Conservation (phyloP, 2,888 invertebrate species). For the Ypsolopha sequella region DNA sequence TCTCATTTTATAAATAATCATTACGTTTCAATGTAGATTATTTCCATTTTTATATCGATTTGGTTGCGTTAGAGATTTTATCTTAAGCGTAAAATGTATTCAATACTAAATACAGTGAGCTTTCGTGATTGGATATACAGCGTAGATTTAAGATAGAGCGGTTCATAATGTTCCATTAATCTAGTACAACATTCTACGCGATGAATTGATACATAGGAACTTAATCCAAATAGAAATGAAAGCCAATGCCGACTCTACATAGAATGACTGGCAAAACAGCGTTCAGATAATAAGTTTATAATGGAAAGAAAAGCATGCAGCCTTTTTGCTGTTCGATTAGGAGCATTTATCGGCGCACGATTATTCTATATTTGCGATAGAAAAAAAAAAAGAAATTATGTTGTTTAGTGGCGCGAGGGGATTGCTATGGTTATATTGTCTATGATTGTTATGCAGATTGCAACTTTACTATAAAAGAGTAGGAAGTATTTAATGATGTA, state of each 20-base stretch:
- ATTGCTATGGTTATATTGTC: no score
- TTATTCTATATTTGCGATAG: slow-evolving; percentile 10
- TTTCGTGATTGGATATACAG: no score
- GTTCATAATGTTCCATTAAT: no score
- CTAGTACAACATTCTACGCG: slow-evolving; percentile 4
- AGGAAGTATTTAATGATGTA: slow-evolving; percentile 4
- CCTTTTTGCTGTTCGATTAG: no score
- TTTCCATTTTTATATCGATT: no score
- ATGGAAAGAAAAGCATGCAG: background rate
- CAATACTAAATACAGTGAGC: no score
- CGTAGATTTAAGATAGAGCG: no score
- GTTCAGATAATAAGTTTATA: background rate
- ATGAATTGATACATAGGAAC: slow-evolving; percentile 8
- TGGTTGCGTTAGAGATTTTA: no score
- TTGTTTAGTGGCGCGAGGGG: slow-evolving; percentile 17
- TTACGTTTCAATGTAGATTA: no score
- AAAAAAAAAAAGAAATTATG: slow-evolving; percentile 20
- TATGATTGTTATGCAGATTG: slow-evolving; percentile 15
- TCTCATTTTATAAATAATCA: no score
- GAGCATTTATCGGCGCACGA: background rate
- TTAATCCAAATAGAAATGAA: slow-evolving; percentile 6
- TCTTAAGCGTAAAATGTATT: no score
- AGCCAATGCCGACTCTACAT: slow-evolving; percentile 25
- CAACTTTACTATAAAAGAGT: slow-evolving; percentile 11
- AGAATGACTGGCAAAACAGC: slow-evolving; percentile 20